Conservation (phyloP, 2,888 invertebrate genomes). For the Hemaris fuciformis region DNA sequence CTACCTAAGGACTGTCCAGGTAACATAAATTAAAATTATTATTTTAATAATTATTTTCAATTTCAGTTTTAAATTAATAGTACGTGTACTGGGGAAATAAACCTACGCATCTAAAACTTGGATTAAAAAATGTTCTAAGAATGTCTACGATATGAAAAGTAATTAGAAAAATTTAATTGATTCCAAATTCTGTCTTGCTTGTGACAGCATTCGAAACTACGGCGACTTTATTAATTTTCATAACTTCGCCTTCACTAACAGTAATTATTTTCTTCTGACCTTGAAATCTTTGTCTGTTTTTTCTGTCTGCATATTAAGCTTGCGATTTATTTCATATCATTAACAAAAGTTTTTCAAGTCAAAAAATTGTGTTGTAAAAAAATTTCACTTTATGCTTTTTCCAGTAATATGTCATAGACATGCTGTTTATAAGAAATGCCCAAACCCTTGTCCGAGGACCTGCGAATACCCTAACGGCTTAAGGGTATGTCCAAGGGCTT, state of each 20-base stretch:
- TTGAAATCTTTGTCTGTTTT: neutral
- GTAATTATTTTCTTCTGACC: neutral
- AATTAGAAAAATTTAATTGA: neutral
- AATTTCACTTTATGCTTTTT: constrained; percentile 14
- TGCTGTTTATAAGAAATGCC: neutral
- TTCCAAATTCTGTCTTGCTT: neutral
- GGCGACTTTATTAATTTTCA: too few relatives aligned
- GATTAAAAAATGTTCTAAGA: neutral
- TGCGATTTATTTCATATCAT: constrained; percentile 34
- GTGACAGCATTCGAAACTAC: too few relatives aligned
- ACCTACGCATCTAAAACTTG: neutral
- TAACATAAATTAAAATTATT: neutral
- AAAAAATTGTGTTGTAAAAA: too few relatives aligned
- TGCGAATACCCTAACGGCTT: neutral
- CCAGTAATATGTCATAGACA: neutral
- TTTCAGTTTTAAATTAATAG: neutral
- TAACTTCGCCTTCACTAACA: too few relatives aligned
- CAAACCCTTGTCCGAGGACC: neutral
- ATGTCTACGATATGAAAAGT: neutral
- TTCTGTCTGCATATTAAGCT: constrained; percentile 13
- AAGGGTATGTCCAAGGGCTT: neutral
- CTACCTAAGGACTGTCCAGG: neutral
- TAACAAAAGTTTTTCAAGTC: neutral
- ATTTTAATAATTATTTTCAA: neutral
- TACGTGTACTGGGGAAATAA: neutral